A percentile compares a stretch with the other conserved stretches of the same genome.
Evolutionary conservation across 2,113 vertebrate species (phyloP).

Genomic region (Lophotis ruficrista): DNA sequence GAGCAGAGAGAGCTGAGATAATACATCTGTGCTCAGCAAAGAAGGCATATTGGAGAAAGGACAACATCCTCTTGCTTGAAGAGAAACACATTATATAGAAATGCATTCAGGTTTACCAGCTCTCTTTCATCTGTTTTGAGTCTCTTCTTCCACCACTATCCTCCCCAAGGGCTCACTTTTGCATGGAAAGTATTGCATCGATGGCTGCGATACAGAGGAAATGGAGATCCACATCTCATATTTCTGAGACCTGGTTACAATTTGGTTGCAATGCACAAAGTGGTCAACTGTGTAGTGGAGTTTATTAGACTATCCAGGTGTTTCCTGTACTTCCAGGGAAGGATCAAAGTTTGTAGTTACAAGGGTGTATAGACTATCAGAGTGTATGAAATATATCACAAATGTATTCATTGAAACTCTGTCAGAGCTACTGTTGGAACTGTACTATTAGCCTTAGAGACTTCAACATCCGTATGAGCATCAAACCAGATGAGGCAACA

Average conservation of each 20-base stretch:
- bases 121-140: conserved; percentile 45
- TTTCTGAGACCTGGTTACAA: conserved; percentile 66
- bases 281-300: conserved; percentile 53
- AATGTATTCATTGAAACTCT: conserved; percentile 67
- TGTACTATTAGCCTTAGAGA: conserved; percentile 67
- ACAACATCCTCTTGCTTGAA: conserved; percentile 39
- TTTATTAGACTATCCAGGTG: conserved; percentile 70
- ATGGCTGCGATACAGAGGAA: conserved; percentile 30
- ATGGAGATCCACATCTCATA: conserved; percentile 54
- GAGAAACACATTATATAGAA: conserved; percentile 7
- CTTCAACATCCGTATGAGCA: conserved; percentile 56
- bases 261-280: conserved; percentile 58
- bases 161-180: conserved; percentile 22
- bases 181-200: background rate
- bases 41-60: background rate
- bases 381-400: conserved; percentile 64
- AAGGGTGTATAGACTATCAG: conserved; percentile 60
- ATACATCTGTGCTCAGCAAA: background rate
- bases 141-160: background rate
- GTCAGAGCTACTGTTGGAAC: conserved; percentile 71
- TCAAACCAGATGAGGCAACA: conserved; percentile 67
- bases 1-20: background rate
- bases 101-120: conserved; percentile 1
- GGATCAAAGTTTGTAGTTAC: conserved; percentile 72
- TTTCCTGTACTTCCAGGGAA: conserved; percentile 67